phyloP scores from a whole-genome alignment of 2,888 invertebrate genomes.

The Ectropis crepuscularia region DNA sequence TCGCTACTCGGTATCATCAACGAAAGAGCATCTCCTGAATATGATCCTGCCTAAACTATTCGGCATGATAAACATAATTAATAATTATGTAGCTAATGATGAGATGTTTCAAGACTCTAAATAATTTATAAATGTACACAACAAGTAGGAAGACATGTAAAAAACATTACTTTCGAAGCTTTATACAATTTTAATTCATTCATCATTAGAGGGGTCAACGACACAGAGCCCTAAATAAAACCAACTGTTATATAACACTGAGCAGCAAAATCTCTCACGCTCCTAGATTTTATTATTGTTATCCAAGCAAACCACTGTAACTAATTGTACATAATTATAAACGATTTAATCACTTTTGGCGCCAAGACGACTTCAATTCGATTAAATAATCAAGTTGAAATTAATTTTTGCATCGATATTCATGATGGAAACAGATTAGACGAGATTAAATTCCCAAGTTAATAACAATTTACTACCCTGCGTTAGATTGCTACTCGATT shows the following conservation, averaged over 20 bases:
- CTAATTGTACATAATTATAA: constrained; percentile 36
- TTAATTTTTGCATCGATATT: constrained; percentile 22
- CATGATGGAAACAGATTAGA: constrained; percentile 16
- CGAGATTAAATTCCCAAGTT: constrained; percentile 15
- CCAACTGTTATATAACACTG: constrained; percentile 35
- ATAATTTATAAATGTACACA: no score
- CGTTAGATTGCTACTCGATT: constrained; percentile 13
- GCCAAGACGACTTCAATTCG: constrained; percentile 21
- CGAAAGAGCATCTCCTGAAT: no score
- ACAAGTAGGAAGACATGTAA: not conserved
- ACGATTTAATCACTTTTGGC: constrained; percentile 29
- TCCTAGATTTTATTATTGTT: constrained; percentile 39
- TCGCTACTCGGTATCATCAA: no score
- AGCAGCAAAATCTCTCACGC: constrained; percentile 39
- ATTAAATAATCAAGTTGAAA: constrained; percentile 13
- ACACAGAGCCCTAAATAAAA: constrained; percentile 33
- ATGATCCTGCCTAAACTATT: no score
- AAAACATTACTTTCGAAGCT: not conserved
- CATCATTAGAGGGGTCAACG: constrained; percentile 28
- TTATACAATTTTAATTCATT: not conserved
- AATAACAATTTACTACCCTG: constrained; percentile 21
- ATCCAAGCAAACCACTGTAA: constrained; percentile 33
- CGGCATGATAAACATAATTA: no score
- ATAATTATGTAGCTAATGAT: no score
- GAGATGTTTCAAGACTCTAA: no score